Evolutionary conservation across 2,797 vertebrate species (phyloP), one percentile per base, ranked within the genome.

Genomic region (Vespertilio murinus): DNA sequence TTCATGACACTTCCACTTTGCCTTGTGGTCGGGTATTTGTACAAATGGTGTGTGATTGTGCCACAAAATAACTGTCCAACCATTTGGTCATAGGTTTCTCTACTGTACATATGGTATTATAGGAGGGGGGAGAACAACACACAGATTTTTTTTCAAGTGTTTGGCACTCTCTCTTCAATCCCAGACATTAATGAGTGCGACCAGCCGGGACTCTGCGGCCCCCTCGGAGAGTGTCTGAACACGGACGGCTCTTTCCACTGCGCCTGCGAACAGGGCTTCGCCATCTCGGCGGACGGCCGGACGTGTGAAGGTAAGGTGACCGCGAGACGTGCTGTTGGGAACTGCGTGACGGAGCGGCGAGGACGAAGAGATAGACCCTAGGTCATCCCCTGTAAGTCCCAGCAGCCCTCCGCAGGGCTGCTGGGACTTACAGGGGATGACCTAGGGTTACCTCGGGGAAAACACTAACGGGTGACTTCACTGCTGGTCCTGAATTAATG

Each of bases 161-260:
- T 61, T 67, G 90, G 35, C 59, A 90, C n/a, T 95, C 22, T 95
- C 20, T 95, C 92, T 81, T 91, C 81, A 59, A 91, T 96, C 98
- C 78, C 98, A 99, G 99, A 99, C 98, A 97, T 99, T 83, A 98
- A 99, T 64, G 99, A 99, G 97, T 99, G 99, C 97, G 98, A 99
- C 11, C 98, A 98, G 59, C 96, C 98, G 0, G 98, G 99, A 70
- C 98, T 99, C 69, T 99, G 99, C 30, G 98, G 97, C 35, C 98
- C 98, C 23, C 98, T 99, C 0, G 99, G 99, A 16, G 98, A 98
- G n/a, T 99, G 99, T 97, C 96, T 99, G 2, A 99, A 99, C 98
- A 99, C 98, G 0, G 98, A 98, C 0, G 99, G 99, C 3, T 99
- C 99, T 79, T 99, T 99, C 96, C 92, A 98, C 73, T 99, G 99